Base-by-base conservation (phyloP, 2,888 invertebrate genomes). In the Bimastos eiseni region DNA sequence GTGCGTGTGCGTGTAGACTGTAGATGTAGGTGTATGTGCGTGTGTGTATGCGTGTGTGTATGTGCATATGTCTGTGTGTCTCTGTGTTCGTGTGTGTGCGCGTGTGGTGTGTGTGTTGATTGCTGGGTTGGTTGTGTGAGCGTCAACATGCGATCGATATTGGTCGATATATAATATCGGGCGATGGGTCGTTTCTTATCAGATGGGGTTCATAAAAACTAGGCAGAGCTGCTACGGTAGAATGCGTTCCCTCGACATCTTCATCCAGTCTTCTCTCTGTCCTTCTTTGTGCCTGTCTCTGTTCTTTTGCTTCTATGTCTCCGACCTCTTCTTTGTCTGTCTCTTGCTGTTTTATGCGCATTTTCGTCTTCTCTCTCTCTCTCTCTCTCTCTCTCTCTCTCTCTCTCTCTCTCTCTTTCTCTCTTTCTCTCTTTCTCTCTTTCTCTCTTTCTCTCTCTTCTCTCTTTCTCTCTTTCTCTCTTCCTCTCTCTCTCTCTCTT, bases 81-180 rank as follows among this genome's bases (percentile, higher is more conserved):
- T 70, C 4, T 49, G 70, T 70, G 70, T 70, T 8, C 8, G n/a
- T n/a, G 13, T 70, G n/a, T 13, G 70, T 70, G 70, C 13, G 17
- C 1, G 17, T 70, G 70, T 3, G n/a, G n/a, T n/a, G n/a, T n/a
- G n/a, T n/a, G n/a, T n/a, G n/a, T n/a, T n/a, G n/a, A n/a, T n/a
- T n/a, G n/a, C 24, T 24, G 49, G 21, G 21, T 24, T 49, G 49
- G 49, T 24, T 6, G 70, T n/a, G 70, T n/a, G 70, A 13, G 30
- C 70, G 70, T 70, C 30, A n/a, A 70, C n/a, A n/a, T n/a, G 30
- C 8, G 70, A 70, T 70, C 70, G 70, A 90, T 83, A 55, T 13
- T 38, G 38, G 33, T 88, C 88, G 38, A 88, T 88, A 88, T 88
- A 36, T 88, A 38, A 37, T 38, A 88, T 36, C 88, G 37, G 38